phyloP scores from a whole-genome alignment of 1,140 invertebrate species.

The Galleria mellonella region DNA sequence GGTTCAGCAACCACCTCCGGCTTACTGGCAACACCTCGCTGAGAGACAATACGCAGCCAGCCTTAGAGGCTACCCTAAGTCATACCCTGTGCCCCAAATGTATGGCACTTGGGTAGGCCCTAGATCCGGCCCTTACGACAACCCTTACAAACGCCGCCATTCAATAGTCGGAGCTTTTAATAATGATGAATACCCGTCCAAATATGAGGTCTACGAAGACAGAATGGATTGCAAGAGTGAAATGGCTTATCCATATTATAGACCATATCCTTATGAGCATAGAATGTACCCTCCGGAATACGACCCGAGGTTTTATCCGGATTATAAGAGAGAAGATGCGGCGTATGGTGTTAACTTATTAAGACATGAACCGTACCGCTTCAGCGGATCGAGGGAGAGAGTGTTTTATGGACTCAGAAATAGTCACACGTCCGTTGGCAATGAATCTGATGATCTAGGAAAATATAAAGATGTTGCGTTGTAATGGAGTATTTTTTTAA shows the following conservation, averaged over 20 bases:
- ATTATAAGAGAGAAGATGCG: constrained; percentile 47
- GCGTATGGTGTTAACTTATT: constrained; percentile 56
- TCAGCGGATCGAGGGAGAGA: constrained; percentile 55
- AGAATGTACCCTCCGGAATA: constrained; percentile 54
- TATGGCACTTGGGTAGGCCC: constrained; percentile 65
- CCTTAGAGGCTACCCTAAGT: constrained; percentile 46
- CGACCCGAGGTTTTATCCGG: constrained; percentile 51
- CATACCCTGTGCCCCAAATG: constrained; percentile 34
- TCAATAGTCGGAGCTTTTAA: constrained; percentile 57
- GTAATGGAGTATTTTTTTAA: constrained; percentile 15
- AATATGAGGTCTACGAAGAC: constrained; percentile 54
- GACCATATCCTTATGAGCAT: constrained; percentile 46
- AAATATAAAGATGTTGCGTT: constrained; percentile 73
- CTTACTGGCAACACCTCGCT: constrained; percentile 61
- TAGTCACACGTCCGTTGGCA: constrained; percentile 69
- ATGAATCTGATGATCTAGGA: constrained; percentile 71
- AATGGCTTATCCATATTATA: constrained; percentile 53
- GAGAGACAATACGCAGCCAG: constrained; percentile 59
- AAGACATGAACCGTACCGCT: constrained; percentile 60
- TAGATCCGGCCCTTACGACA: constrained; percentile 42
- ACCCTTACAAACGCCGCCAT: constrained; percentile 56
- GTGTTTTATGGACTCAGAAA: constrained; percentile 60
- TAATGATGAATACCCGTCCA: constrained; percentile 50
- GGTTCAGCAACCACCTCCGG: constrained; percentile 48
- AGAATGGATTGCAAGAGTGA: constrained; percentile 60